Conservation (phyloP, 2,797 vertebrate species). For the Diplodus puntazzo region DNA sequence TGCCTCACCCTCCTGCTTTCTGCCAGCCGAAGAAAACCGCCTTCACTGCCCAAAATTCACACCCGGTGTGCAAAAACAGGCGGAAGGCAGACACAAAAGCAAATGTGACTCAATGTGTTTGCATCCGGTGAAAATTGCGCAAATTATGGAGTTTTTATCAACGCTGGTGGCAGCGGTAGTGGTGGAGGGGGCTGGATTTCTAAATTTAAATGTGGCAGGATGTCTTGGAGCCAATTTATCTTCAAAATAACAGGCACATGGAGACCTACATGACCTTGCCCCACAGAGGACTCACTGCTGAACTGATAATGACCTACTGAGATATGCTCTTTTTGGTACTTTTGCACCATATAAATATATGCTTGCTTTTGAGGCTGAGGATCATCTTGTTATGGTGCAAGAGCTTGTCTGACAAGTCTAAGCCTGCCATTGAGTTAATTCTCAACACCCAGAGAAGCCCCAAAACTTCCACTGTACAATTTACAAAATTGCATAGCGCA, state of each 20-base stretch:
- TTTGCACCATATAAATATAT: constrained; percentile 28
- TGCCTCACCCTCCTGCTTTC: constrained; percentile 72
- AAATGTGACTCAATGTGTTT: constrained; percentile 62
- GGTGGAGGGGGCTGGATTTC: constrained; percentile 39
- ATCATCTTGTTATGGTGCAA: constrained; percentile 40
- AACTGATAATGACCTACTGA: constrained; percentile 47
- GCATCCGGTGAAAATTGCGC: constrained; percentile 55
- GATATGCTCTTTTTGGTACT: constrained; percentile 1
- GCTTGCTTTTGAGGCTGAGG: constrained; percentile 3
- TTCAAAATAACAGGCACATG: constrained; percentile 53
- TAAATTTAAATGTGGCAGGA: constrained; percentile 75
- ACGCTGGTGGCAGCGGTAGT: constrained; percentile 41
- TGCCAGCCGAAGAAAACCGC: constrained; percentile 61
- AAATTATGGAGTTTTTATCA: constrained; percentile 72
- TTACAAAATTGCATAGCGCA: neutral
- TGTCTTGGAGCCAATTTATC: constrained; percentile 53
- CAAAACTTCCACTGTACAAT: neutral
- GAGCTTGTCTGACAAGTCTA: constrained; percentile 19
- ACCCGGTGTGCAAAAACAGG: constrained; percentile 72
- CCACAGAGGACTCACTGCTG: constrained; percentile 28
- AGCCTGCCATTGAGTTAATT: constrained; percentile 9
- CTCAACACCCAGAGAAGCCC: neutral
- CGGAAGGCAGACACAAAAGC: constrained; percentile 70
- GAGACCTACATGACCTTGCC: constrained; percentile 45
- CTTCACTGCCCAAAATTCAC: constrained; percentile 65